phyloP scores from a whole-genome alignment of 30 jellyfish, hydroid and myxozoan species.

The Aurelia coerulea region DNA sequence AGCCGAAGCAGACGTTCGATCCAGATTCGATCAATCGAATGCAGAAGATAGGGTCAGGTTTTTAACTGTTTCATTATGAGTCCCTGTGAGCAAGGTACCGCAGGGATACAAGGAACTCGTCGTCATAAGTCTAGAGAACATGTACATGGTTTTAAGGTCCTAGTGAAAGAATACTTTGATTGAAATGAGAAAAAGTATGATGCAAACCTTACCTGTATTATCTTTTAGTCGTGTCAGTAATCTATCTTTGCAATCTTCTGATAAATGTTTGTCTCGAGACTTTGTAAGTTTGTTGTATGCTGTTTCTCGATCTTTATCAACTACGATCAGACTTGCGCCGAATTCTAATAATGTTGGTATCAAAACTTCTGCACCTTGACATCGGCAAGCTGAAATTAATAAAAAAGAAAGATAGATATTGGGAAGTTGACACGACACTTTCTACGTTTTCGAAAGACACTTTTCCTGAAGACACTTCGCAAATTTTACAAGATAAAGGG shows the following conservation, averaged over 20 bases:
- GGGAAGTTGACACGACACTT: background rate
- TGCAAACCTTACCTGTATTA: conserved; percentile 2
- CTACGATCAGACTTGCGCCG: conserved; percentile 50
- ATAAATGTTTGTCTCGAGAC: conserved; percentile 3
- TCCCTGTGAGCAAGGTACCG: too few relatives aligned
- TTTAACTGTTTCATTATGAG: too few relatives aligned
- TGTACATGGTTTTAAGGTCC: too few relatives aligned
- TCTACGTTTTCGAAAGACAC: background rate
- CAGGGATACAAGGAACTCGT: too few relatives aligned
- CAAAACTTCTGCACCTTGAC: conserved; percentile 9
- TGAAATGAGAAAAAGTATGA: too few relatives aligned
- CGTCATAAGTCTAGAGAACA: too few relatives aligned
- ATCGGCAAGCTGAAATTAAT: conserved; percentile 11
- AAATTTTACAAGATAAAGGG: too few relatives aligned
- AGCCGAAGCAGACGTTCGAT: too few relatives aligned
- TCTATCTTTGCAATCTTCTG: conserved; percentile 4
- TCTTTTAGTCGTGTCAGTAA: background rate
- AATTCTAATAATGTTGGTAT: conserved; percentile 34
- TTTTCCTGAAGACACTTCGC: background rate
- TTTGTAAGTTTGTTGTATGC: conserved; percentile 2
- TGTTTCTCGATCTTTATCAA: conserved; percentile 17
- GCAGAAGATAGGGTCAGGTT: too few relatives aligned
- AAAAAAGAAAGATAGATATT: background rate
- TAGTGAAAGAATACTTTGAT: too few relatives aligned
- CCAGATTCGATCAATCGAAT: too few relatives aligned